Conservation (phyloP, 1,140 invertebrate genomes). For the Eupeodes corollae region DNA sequence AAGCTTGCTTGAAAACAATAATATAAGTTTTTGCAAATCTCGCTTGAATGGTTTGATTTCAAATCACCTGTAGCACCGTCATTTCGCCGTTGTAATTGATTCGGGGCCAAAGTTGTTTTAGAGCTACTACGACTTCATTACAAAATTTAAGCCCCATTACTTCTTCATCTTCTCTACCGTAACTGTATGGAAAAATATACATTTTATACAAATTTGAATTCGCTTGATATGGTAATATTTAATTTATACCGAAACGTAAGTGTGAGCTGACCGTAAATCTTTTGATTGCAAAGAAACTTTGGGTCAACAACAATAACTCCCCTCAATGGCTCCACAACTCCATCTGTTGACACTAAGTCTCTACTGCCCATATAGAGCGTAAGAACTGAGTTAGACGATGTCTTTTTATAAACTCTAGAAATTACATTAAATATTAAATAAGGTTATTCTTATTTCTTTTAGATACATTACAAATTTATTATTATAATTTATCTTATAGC, state of each 20-base stretch:
- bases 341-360: conserved; percentile 58
- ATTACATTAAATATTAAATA: too few species aligned
- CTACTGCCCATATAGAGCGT: conserved; percentile 64
- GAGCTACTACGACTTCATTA: conserved; percentile 74
- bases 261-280: too few species aligned
- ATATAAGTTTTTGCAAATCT: background rate
- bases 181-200: conserved; percentile 40
- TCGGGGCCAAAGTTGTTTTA: conserved; percentile 63
- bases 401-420: conserved; percentile 38
- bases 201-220: conserved; percentile 49
- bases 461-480: too few species aligned
- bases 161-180: conserved; percentile 77
- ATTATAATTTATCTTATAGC: too few species aligned
- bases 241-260: too few species aligned
- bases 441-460: too few species aligned
- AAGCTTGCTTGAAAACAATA: conserved; percentile 49
- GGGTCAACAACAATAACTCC: conserved; percentile 48
- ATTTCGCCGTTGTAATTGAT: conserved; percentile 43
- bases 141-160: conserved; percentile 82
- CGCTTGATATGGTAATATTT: too few species aligned
- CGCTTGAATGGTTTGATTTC: background rate
- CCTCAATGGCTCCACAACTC: conserved; percentile 57
- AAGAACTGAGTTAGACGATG: conserved; percentile 63
- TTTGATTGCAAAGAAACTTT: too few species aligned
- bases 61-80: conserved; percentile 55